Evolutionary conservation across 2,113 vertebrate species (phyloP).

Genomic region (Dipodomys merriami): DNA sequence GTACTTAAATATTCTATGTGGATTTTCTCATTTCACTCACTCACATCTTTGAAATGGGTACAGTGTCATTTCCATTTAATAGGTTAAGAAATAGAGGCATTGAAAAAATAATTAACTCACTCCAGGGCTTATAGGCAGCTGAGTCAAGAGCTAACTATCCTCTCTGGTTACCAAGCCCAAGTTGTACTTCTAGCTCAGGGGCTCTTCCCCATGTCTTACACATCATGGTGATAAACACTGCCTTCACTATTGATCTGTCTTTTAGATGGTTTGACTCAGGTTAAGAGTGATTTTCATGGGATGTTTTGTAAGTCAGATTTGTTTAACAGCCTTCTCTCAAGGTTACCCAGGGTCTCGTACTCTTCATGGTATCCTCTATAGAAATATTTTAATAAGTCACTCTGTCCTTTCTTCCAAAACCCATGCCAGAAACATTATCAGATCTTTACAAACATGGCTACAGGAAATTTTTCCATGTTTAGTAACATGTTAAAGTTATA

Average conservation of each 20-base stretch:
- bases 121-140: neutral
- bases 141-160: neutral
- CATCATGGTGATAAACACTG: fast-evolving
- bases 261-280: neutral
- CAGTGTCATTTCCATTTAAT: neutral
- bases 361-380: neutral
- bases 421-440: neutral
- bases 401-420: neutral
- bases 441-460: neutral
- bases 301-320: neutral
- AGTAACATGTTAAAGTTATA: neutral
- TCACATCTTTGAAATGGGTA: neutral
- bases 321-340: neutral
- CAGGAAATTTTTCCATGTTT: neutral
- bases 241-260: neutral
- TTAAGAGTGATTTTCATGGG: neutral
- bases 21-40: neutral
- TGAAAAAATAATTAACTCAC: neutral
- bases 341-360: neutral
- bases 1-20: neutral
- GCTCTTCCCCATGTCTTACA: neutral
- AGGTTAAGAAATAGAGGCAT: neutral
- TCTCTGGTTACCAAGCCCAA: fast-evolving
- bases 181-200: fast-evolving
- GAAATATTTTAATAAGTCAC: neutral